Conservation (phyloP, 2,113 vertebrate genomes). For the Pluvianellus socialis region DNA sequence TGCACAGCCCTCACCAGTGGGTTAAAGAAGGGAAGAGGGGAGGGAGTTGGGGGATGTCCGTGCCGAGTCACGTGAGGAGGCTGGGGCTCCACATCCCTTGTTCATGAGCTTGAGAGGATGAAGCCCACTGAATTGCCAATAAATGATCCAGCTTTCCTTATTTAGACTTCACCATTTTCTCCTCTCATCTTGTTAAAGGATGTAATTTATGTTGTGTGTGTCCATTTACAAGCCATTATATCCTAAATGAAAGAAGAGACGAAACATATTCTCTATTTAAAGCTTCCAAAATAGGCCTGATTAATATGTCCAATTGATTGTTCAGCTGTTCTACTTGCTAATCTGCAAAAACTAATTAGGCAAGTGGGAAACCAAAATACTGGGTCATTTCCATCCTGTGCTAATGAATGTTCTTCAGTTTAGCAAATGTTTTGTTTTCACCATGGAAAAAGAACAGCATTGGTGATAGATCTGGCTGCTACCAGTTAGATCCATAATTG, state of each 20-base stretch:
- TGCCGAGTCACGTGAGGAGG: fast-evolving
- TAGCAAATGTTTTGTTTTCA: conserved; percentile 62
- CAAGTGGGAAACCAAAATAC: conserved; percentile 70
- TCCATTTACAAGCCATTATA: conserved; percentile 66
- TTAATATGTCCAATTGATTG: conserved; percentile 70
- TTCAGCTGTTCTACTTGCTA: conserved; percentile 63
- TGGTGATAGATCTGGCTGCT: neutral
- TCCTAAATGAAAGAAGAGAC: conserved; percentile 62
- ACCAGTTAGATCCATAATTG: neutral
- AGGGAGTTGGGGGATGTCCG: neutral
- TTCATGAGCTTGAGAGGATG: neutral
- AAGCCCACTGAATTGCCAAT: neutral
- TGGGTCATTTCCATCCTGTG: conserved; percentile 58
- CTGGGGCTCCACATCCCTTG: neutral
- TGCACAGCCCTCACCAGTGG: neutral
- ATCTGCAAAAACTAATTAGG: conserved; percentile 69
- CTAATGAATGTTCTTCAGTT: conserved; percentile 56
- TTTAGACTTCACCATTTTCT: conserved; percentile 27
- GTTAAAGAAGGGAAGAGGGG: neutral
- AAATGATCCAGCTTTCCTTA: neutral
- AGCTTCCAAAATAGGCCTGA: conserved; percentile 62
- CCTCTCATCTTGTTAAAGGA: conserved; percentile 55
- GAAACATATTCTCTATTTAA: conserved; percentile 57
- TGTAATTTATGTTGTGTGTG: conserved; percentile 60
- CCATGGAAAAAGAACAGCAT: neutral